A percentile compares a stretch with the other conserved stretches of the same genome.
Evolutionary conservation across 2,888 invertebrate species (phyloP).

Genomic region (Eilema griseolum): DNA sequence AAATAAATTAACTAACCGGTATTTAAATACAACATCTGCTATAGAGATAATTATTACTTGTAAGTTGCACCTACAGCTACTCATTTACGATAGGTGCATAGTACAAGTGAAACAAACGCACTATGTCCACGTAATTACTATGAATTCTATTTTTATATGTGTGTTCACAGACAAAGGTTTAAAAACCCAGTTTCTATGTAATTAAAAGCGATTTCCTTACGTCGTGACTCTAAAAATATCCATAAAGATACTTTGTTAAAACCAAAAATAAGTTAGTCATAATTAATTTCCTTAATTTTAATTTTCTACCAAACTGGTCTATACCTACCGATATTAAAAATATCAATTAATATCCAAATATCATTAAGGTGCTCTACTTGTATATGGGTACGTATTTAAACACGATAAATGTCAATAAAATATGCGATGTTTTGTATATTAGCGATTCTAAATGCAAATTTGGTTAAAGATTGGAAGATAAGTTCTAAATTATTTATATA

Average conservation of each 20-base stretch:
- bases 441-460: conserved; percentile 3
- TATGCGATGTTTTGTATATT: background rate
- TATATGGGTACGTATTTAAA: background rate
- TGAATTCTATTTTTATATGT: background rate
- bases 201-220: background rate
- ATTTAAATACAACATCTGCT: conserved; percentile 55
- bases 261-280: background rate
- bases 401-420: background rate
- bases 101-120: background rate
- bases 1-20: conserved; percentile 49
- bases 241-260: background rate
- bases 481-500: background rate
- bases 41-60: conserved; percentile 53
- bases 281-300: background rate
- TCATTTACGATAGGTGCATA: conserved; percentile 32
- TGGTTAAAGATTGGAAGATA: background rate
- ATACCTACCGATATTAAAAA: background rate
- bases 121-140: background rate
- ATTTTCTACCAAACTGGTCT: background rate
- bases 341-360: background rate
- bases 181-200: background rate
- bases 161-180: background rate
- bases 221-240: background rate
- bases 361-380: background rate
- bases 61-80: conserved; percentile 33